These are phyloP conservation scores for Asarcornis scutulata DNA, from an alignment of 2,113 vertebrate genomes.

Conservation along the genomic window DNA sequence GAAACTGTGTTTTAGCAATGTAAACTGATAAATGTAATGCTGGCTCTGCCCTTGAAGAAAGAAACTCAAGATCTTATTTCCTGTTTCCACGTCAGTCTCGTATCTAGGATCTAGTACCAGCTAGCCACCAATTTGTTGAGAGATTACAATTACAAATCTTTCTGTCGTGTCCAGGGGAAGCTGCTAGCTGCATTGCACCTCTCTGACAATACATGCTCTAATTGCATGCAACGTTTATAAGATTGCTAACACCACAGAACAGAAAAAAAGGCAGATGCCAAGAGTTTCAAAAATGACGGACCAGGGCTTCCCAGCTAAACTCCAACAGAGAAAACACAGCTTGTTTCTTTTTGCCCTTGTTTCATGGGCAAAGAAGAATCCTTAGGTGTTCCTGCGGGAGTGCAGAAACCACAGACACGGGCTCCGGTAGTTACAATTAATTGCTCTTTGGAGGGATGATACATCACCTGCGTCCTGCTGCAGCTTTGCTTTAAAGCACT, in stretches of 20 bases:
- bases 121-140: neutral
- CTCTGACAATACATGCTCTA: neutral
- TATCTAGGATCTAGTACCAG: neutral
- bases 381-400: neutral
- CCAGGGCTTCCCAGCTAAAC: neutral
- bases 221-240: neutral
- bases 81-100: neutral
- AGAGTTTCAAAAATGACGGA: rapidly evolving
- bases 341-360: neutral
- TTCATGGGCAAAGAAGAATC: neutral
- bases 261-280: neutral
- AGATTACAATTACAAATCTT: neutral
- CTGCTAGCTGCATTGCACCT: neutral
- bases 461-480: neutral
- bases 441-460: neutral
- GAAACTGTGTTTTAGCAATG: neutral
- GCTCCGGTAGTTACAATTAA: neutral
- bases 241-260: neutral
- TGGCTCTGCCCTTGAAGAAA: neutral
- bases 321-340: neutral
- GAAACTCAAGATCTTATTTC: neutral
- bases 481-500: neutral
- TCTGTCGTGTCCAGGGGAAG: neutral
- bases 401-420: neutral
- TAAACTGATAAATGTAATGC: neutral